These are phyloP conservation scores for Argyresthia albistria DNA, from an alignment of 2,888 invertebrate genomes.

Conservation along the genomic window DNA sequence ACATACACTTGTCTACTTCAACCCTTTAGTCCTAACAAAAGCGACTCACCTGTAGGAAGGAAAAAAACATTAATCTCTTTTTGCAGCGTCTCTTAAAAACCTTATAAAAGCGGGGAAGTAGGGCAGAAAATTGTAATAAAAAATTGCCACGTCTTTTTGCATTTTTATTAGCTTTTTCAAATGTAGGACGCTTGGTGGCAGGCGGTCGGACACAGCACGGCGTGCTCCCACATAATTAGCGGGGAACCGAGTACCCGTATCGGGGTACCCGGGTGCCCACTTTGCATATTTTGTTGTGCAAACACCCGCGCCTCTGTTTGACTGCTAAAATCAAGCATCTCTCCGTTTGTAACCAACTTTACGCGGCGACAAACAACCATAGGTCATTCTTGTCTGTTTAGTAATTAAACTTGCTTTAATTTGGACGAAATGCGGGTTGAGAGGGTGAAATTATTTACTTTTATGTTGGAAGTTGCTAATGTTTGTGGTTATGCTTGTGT, in stretches of 20 bases:
- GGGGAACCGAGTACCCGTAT: slow-evolving; percentile 49
- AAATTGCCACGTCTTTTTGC: slow-evolving; percentile 52
- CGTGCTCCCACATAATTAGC: slow-evolving; percentile 66
- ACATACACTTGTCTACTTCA: too few species aligned
- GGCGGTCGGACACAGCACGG: slow-evolving; percentile 34
- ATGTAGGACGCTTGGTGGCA: slow-evolving; percentile 38
- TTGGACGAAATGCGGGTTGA: neutral
- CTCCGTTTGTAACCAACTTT: slow-evolving; percentile 30
- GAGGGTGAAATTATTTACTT: neutral
- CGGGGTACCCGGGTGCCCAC: slow-evolving; percentile 51
- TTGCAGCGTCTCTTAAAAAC: neutral
- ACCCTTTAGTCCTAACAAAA: too few species aligned
- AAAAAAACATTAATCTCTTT: neutral
- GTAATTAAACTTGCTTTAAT: neutral
- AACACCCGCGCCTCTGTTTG: slow-evolving; percentile 54
- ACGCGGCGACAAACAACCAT: slow-evolving; percentile 31
- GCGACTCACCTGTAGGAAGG: neutral
- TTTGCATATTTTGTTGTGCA: slow-evolving; percentile 68
- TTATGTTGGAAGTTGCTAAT: neutral
- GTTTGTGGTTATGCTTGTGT: neutral
- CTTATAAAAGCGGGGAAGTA: neutral
- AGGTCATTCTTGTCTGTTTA: slow-evolving; percentile 24
- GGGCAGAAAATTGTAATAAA: slow-evolving; percentile 49
- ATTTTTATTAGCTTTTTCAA: slow-evolving; percentile 56
- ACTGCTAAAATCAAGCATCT: slow-evolving; percentile 64